phyloP scores from a whole-genome alignment of 2,888 invertebrate genomes.

The Deroplatys truncata region DNA sequence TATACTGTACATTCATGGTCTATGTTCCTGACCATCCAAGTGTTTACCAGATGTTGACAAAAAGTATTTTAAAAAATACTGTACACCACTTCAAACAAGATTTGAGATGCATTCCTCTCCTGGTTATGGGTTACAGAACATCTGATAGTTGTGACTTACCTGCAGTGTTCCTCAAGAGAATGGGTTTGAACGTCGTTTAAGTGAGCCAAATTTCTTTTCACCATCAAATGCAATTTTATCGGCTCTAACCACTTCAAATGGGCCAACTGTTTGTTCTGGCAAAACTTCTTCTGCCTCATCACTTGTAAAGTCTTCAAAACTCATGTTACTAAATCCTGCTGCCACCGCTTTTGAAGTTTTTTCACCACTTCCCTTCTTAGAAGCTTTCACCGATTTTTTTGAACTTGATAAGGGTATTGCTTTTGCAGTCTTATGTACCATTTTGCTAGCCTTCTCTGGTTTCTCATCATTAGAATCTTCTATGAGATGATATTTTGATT shows the following conservation, averaged over 20 bases:
- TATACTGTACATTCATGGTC: background rate
- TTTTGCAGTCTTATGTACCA: constrained; percentile 39
- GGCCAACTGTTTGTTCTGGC: constrained; percentile 47
- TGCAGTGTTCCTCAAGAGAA: constrained; percentile 42
- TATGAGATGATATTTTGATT: constrained; percentile 51
- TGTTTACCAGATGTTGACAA: background rate
- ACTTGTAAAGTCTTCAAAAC: constrained; percentile 68
- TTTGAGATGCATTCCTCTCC: background rate
- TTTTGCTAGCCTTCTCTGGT: constrained; percentile 40
- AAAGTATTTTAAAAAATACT: background rate
- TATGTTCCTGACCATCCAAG: background rate
- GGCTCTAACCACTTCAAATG: constrained; percentile 59
- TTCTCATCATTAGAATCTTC: constrained; percentile 42
- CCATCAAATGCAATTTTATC: constrained; percentile 33
- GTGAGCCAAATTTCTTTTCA: constrained; percentile 45
- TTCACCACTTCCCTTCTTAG: constrained; percentile 34
- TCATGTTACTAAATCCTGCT: constrained; percentile 68
- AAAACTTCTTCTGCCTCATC: constrained; percentile 52
- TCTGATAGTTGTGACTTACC: constrained; percentile 2
- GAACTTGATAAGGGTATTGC: constrained; percentile 27
- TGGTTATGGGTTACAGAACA: constrained; percentile 1
- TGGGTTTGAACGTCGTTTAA: constrained; percentile 48
- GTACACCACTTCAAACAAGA: background rate
- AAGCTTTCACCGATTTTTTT: constrained; percentile 38
- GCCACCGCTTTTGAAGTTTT: constrained; percentile 36